These are phyloP conservation scores for Tauraco erythrolophus DNA, from an alignment of 2,113 vertebrate species.

Conservation along the genomic window DNA sequence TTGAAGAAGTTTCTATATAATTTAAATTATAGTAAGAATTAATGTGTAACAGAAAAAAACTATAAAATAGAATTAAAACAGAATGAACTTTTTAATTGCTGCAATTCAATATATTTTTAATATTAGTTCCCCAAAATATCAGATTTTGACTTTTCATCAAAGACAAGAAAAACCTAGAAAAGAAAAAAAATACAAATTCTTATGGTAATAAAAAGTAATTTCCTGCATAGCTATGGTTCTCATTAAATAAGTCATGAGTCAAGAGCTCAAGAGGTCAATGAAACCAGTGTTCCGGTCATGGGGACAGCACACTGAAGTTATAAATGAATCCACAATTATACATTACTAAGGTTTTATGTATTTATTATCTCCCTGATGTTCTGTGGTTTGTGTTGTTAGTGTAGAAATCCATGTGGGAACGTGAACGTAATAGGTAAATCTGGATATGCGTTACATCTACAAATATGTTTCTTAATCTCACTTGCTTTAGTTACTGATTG, in stretches of 20 bases:
- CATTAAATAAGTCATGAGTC: background rate
- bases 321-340: background rate
- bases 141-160: background rate
- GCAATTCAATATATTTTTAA: background rate
- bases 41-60: background rate
- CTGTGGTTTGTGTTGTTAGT: background rate
- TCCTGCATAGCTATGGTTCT: background rate
- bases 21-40: background rate
- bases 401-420: background rate
- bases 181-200: background rate
- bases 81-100: background rate
- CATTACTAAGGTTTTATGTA: background rate
- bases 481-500: background rate
- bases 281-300: background rate
- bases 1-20: background rate
- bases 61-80: background rate
- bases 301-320: background rate
- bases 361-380: background rate
- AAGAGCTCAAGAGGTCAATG: background rate
- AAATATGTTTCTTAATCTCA: conserved; percentile 7
- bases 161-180: background rate
- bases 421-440: conserved; percentile 1
- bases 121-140: background rate
- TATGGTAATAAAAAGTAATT: background rate
- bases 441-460: background rate